Percentiles rank a stretch among this genome's conserved stretches.
phyloP scores from a whole-genome alignment of 1,140 invertebrate species.

The Phocides pigmalion region DNA sequence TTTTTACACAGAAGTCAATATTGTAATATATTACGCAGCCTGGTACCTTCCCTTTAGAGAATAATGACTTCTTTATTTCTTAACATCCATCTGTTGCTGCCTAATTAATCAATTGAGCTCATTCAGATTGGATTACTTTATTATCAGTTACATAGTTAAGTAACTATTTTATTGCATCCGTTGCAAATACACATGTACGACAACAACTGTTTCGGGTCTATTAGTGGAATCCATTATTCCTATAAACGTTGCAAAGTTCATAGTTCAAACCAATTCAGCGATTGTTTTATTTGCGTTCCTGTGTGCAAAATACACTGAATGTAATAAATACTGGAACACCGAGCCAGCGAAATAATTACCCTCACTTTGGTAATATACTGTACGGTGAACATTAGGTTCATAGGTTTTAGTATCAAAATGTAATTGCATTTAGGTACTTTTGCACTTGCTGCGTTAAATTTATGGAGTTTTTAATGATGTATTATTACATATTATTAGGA shows the following conservation, averaged over 20 bases:
- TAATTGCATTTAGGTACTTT: conserved; percentile 17
- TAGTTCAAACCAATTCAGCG: conserved; percentile 31
- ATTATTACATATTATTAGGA: not conserved
- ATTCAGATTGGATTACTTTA: too few species aligned
- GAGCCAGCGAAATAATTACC: conserved; percentile 32
- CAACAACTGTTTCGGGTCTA: conserved; percentile 10
- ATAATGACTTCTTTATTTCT: too few species aligned
- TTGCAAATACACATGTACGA: not conserved
- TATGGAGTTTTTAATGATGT: not conserved
- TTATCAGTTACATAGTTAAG: too few species aligned
- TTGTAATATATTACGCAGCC: too few species aligned
- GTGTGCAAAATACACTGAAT: conserved; percentile 33
- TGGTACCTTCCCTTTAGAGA: too few species aligned
- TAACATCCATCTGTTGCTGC: too few species aligned
- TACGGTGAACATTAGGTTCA: conserved; percentile 26
- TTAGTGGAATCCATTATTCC: conserved; percentile 23
- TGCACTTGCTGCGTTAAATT: conserved; percentile 18
- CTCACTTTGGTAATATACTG: conserved; percentile 22
- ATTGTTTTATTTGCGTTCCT: conserved; percentile 33
- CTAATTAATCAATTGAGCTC: too few species aligned
- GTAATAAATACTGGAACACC: conserved; percentile 28
- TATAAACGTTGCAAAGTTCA: conserved; percentile 31
- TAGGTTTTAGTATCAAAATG: conserved; percentile 31
- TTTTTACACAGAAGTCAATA: too few species aligned
- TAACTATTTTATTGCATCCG: not conserved